Percentiles rank a stretch among this genome's conserved stretches.
Evolutionary conservation across 2,888 invertebrate species (phyloP).

Genomic region (Ectemnius lituratus): DNA sequence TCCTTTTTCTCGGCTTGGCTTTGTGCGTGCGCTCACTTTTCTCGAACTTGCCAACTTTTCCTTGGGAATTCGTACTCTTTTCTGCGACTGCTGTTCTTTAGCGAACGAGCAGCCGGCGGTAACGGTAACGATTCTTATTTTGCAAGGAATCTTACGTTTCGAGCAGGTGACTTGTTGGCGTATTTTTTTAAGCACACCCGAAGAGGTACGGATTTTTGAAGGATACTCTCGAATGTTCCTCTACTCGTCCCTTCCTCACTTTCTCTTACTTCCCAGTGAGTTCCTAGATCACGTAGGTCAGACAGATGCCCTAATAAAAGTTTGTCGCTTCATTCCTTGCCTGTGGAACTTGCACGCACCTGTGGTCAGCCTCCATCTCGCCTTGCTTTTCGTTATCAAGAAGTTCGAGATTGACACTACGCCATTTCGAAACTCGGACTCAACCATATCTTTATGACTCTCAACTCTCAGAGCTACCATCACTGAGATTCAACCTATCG

Average conservation of each 20-base stretch:
- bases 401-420: conserved; percentile 39
- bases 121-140: conserved; percentile 49
- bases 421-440: neutral
- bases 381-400: conserved; percentile 9
- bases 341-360: conserved; percentile 42
- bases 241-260: neutral
- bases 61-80: conserved; percentile 5
- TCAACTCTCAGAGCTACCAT: no score
- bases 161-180: conserved; percentile 19
- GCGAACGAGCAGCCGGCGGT: conserved; percentile 8
- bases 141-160: conserved; percentile 31
- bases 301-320: conserved; percentile 58
- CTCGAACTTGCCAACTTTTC: conserved; percentile 17
- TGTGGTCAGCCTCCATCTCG: conserved; percentile 28
- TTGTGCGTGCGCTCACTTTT: neutral
- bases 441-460: no score
- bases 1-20: neutral
- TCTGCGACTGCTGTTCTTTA: no score
- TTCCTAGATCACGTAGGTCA: conserved; percentile 10
- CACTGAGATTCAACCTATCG: no score
- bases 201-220: conserved; percentile 31
- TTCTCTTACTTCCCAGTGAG: conserved; percentile 34
- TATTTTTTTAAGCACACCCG: conserved; percentile 33
- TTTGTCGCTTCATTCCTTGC: conserved; percentile 45
- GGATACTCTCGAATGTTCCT: conserved; percentile 17